Percentiles rank a stretch among this genome's conserved stretches.
phyloP scores from a whole-genome alignment of 1,140 invertebrate genomes.

The Meteorus sp. region DNA sequence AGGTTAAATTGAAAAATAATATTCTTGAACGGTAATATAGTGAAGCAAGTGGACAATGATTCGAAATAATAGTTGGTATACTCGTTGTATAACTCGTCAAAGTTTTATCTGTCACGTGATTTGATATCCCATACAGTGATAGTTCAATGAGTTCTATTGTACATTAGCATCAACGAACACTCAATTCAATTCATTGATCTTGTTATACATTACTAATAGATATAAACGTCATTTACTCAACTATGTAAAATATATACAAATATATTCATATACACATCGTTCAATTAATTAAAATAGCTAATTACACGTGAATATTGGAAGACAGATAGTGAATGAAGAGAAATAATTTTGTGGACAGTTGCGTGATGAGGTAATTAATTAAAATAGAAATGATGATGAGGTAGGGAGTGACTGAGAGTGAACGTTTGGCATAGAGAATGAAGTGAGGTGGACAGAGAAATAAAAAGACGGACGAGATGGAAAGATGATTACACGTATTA shows the following conservation, averaged over 20 bases:
- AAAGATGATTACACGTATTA: constrained; percentile 28
- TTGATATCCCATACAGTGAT: constrained; percentile 3
- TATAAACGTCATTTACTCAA: too few species aligned
- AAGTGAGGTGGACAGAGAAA: not conserved
- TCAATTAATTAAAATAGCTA: constrained; percentile 12
- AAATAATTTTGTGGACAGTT: constrained; percentile 12
- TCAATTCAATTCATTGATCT: constrained; percentile 19
- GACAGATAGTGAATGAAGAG: constrained; percentile 1
- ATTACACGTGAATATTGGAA: constrained; percentile 4
- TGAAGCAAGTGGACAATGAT: constrained; percentile 32
- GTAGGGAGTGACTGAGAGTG: not conserved
- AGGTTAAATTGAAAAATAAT: constrained; percentile 39
- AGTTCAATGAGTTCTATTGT: constrained; percentile 13
- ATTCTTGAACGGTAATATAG: constrained; percentile 22
- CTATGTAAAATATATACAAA: not conserved
- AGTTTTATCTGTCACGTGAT: not conserved
- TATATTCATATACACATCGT: not conserved
- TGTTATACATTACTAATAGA: too few species aligned
- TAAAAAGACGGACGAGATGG: constrained; percentile 6
- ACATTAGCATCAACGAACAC: not conserved
- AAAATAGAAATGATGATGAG: constrained; percentile 22
- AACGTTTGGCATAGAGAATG: too few species aligned
- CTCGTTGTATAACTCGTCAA: constrained; percentile 5
- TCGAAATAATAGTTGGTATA: not conserved
- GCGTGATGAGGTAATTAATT: constrained; percentile 24